Base-by-base conservation (phyloP, 2,797 vertebrate species). In the Streptopelia turtur region DNA sequence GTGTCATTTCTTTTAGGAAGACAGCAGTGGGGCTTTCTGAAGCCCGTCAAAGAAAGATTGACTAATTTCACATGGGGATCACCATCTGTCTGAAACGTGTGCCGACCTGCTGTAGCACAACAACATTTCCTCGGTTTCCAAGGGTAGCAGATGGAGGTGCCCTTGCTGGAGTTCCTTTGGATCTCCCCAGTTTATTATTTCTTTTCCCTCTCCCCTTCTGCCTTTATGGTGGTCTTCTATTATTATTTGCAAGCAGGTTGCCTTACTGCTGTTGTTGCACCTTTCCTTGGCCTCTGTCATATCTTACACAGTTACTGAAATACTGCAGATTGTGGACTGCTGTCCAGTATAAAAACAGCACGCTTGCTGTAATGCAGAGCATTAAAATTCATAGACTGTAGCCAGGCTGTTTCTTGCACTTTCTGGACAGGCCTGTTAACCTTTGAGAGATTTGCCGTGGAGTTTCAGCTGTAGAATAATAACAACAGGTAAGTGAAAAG, bases 311-410 rank as follows among this genome's bases (percentile, higher is more conserved):
- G 47, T 92, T 93, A 90, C 93, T 13, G 23, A 96, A 93, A 92
- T 90, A 83, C 87, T 94, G 79, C 90, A 53, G 68, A 78, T 94
- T 94, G 92, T 93, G 76, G 92, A 21, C 89, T 91, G 93, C 83
- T 95, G 52, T 83, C 75, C 5, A 16, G 69, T 70, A 55, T 96
- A 97, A 97, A 97, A 98, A 96, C 97, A 97, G 90, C 77, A 63
- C 22, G 37, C 18, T 93, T 96, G 61, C 96, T 93, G 76, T 97
- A 96, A 95, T 87, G 89, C 79, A 75, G 82, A 85, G 90, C 87
- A 92, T 97, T 96, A 96, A 97, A 97, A 97, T 97, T 96, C 96
- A 95, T 82, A 33, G 87, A 33, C 81, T 90, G 89, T 76, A 92
- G 85, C 78, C 37, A 4, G 63, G 75, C 75, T 93, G 70, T 85